phyloP scores from a whole-genome alignment of 2,113 vertebrate species.

The Callospermophilus lateralis region DNA sequence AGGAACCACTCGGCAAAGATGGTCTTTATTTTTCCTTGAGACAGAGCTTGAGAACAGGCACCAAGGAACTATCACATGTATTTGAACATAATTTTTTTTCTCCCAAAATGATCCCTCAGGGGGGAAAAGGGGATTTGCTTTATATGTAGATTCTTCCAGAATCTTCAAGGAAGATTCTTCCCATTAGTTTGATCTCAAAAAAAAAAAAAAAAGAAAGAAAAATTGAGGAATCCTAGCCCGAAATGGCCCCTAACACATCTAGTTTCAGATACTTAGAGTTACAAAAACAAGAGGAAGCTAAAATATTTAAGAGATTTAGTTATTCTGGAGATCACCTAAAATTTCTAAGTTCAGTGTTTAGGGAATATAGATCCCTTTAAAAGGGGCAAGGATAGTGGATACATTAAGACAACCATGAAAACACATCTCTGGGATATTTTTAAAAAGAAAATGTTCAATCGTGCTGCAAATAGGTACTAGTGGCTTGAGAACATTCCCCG shows the following conservation, averaged over 20 bases:
- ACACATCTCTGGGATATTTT: background rate
- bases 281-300: background rate
- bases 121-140: background rate
- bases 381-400: background rate
- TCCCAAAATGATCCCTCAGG: background rate
- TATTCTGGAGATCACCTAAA: background rate
- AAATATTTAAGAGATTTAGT: background rate
- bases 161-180: background rate
- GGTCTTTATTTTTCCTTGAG: conserved; percentile 47
- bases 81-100: background rate
- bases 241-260: background rate
- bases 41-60: background rate
- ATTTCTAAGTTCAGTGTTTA: background rate
- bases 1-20: background rate
- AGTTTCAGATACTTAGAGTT: background rate
- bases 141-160: background rate
- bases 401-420: background rate
- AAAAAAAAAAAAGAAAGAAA: background rate
- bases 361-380: background rate
- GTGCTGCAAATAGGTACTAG: background rate
- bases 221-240: background rate
- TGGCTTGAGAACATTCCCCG: background rate
- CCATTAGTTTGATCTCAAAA: background rate
- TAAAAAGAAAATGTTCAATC: background rate
- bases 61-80: background rate